Percentiles rank a stretch among this genome's conserved stretches.
These are phyloP conservation scores for Drosophila erecta DNA, from an alignment of 1,140 invertebrate genomes.

Conservation along the genomic window DNA sequence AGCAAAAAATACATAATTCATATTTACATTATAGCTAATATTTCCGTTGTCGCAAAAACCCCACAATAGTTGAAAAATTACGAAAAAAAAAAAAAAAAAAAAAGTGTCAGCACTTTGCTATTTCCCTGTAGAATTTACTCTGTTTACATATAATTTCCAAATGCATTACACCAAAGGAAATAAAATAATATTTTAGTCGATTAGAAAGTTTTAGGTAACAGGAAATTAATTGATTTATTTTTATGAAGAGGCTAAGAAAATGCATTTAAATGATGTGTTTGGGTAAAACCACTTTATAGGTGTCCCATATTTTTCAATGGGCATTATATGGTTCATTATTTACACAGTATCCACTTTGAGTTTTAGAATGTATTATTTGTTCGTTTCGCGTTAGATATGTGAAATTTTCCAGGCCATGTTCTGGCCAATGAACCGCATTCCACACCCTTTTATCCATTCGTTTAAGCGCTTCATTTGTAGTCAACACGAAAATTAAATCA, in stretches of 20 bases:
- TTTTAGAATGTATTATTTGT: constrained; percentile 19
- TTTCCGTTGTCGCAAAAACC: neutral
- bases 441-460: constrained; percentile 9
- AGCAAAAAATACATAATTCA: constrained; percentile 5
- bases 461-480: constrained; percentile 45
- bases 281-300: neutral
- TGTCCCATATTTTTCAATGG: neutral
- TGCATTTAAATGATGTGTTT: neutral
- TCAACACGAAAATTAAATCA: constrained; percentile 70
- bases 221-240: no score
- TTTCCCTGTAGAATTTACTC: constrained; percentile 15
- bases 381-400: constrained; percentile 7
- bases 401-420: constrained; percentile 18
- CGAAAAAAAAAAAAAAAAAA: neutral
- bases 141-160: no score
- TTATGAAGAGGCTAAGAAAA: neutral
- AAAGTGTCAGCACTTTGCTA: neutral
- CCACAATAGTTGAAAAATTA: constrained; percentile 16
- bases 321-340: neutral
- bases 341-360: neutral
- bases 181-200: neutral
- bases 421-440: constrained; percentile 18
- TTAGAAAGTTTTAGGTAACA: neutral
- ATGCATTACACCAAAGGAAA: neutral
- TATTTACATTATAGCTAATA: constrained; percentile 22